Evolutionary conservation across 2,113 vertebrate genomes (phyloP).

Genomic region (Chloebia gouldiae): DNA sequence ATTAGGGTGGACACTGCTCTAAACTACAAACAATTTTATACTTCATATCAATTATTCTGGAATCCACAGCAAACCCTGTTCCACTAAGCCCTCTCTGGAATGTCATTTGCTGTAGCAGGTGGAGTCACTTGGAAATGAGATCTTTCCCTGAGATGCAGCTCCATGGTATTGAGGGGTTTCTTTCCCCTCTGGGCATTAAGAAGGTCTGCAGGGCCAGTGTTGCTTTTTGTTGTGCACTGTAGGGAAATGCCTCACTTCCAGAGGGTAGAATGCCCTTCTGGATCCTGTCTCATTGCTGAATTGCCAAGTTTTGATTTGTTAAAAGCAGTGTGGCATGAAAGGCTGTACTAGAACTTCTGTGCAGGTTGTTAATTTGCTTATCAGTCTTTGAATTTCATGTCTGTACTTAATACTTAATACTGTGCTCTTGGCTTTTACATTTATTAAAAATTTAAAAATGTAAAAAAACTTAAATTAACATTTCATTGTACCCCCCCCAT

Average conservation of each 20-base stretch:
- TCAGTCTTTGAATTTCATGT: background rate
- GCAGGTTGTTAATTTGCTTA: background rate
- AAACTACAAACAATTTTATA: background rate
- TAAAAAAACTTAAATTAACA: background rate
- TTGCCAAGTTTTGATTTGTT: background rate
- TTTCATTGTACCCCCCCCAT: background rate
- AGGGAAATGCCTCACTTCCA: background rate
- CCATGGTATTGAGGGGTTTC: background rate
- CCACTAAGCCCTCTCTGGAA: background rate
- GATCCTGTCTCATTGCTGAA: background rate
- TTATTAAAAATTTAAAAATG: background rate
- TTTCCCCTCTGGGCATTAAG: background rate
- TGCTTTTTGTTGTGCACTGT: background rate
- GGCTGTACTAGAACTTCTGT: background rate
- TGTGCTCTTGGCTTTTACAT: background rate
- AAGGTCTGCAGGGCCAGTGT: background rate
- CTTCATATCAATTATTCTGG: background rate
- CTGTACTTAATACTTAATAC: background rate
- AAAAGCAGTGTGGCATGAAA: background rate
- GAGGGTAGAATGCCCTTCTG: background rate
- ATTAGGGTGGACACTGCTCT: background rate
- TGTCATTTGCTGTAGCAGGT: background rate
- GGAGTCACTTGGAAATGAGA: background rate
- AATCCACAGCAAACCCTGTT: background rate
- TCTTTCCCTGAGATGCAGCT: background rate